Percentiles rank a stretch among this genome's conserved stretches.
Conservation (phyloP, 2,113 vertebrate species). For the Phaethornis superciliosus region DNA sequence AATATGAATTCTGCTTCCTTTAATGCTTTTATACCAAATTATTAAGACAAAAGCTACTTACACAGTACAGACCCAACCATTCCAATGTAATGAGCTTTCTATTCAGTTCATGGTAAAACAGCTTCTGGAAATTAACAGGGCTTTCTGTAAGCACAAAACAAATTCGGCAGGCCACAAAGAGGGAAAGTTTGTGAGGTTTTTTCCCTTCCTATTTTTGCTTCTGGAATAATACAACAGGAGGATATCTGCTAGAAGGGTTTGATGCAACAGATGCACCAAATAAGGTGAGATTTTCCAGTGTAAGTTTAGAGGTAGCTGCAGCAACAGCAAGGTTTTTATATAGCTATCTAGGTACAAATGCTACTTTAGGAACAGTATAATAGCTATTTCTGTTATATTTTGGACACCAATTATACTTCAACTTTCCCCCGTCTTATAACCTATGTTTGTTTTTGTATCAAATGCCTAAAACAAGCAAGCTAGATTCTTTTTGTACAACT, state of each 20-base stretch:
- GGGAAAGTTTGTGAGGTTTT: neutral
- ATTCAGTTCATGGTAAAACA: neutral
- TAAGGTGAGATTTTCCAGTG: neutral
- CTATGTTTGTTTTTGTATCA: neutral
- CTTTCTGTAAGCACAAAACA: neutral
- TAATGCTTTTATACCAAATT: neutral
- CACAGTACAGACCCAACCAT: neutral
- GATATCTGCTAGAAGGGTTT: neutral
- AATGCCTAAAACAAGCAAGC: neutral
- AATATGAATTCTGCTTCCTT: neutral
- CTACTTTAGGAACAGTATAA: neutral
- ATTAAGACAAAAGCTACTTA: slow-evolving; percentile 1
- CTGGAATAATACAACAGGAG: neutral
- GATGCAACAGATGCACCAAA: neutral
- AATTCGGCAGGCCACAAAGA: neutral
- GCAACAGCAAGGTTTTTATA: neutral
- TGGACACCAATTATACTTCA: neutral
- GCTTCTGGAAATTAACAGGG: neutral
- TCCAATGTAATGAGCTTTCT: neutral
- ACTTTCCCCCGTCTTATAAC: neutral
- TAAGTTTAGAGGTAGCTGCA: neutral
- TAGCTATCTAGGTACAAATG: neutral
- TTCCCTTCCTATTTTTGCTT: neutral
- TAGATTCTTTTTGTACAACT: neutral
- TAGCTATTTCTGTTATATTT: neutral